Base-by-base conservation (phyloP, 2,888 invertebrate species). In the Cataglyphis cursor region DNA sequence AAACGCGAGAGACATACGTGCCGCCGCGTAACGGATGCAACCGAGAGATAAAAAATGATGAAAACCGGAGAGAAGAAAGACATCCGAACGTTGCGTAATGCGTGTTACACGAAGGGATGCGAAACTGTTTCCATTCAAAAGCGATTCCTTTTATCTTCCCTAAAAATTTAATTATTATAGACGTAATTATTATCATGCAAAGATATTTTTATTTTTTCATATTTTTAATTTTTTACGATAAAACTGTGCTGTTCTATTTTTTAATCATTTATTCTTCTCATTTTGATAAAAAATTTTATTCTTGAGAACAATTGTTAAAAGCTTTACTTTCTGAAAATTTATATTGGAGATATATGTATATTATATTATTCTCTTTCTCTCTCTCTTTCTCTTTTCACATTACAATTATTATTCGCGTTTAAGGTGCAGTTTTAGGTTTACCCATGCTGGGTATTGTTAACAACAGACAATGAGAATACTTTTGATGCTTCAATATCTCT, bases 1-100 rank as follows among this genome's bases (percentile, higher is more conserved):
- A 85, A 85, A 70, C 81, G 84, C 76, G 61, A 62, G 65, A 73
- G 75, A 80, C 74, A 80, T 44, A 35, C 64, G 61, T 70, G 68
- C 21, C 21, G 51, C 57, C 24, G 70, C 44, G 73, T 73, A 82
- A 78, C 75, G 82, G 64, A 68, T 59, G 57, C 51, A 54, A 9
- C 18, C 51, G 70, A 66, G 64, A 68, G 64, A 80, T 70, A 80
- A 80, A 83, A 84, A 70, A 68, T 31, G 9, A 81, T 18, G 54
- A 24, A 31, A 65, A n/a, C 35, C n/a, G 44, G 48, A 48, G 66
- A 64, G 48, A 44, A 44, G 59, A 51, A 57, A 31, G 65, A 66
- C n/a, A 41, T 61, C 10, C 75, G 28, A 70, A 44, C 38, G 44
- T 15, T 21, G 59, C 41, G 76, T 54, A 54, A 65, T n/a, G n/a